Evolutionary conservation across 2,797 vertebrate genomes (phyloP).

Genomic region (Geotrypetes seraphini): DNA sequence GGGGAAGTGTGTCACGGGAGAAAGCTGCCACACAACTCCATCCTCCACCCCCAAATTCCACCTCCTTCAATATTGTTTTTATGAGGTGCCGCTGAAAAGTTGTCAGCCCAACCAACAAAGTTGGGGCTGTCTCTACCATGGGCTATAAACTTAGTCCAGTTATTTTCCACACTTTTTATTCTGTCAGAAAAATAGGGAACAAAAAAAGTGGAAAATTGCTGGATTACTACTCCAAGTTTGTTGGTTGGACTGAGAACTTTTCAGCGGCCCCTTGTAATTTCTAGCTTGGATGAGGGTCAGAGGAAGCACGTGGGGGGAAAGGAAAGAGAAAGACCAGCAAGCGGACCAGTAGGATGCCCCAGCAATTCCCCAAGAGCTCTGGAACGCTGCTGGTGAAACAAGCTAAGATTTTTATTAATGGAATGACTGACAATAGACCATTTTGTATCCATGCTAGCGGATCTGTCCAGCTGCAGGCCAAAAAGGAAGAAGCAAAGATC

Average conservation of each 20-base stretch:
- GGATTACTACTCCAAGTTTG: too few species aligned
- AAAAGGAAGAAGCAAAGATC: constrained; percentile 24
- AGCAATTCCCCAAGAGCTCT: constrained; percentile 13
- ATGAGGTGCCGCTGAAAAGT: too few species aligned
- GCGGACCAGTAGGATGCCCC: background rate
- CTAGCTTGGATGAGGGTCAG: background rate
- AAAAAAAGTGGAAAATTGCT: too few species aligned
- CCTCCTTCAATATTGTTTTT: background rate
- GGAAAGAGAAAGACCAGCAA: too few species aligned
- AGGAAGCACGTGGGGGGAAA: background rate
- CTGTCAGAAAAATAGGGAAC: too few species aligned
- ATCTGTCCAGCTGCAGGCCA: constrained; percentile 13
- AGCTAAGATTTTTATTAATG: constrained; percentile 30
- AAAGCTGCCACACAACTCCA: background rate
- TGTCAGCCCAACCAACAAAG: too few species aligned
- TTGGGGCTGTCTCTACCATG: too few species aligned
- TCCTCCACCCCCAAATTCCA: background rate
- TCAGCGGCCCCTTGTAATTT: too few species aligned
- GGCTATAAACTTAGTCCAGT: too few species aligned
- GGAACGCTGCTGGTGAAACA: background rate
- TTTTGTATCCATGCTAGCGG: constrained; percentile 25
- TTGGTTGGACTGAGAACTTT: too few species aligned
- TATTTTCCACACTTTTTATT: too few species aligned
- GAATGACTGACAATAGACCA: constrained; percentile 40
- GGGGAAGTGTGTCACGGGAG: too few species aligned